Conservation (phyloP, 2,797 vertebrate species). For the Trichosurus vulpecula region DNA sequence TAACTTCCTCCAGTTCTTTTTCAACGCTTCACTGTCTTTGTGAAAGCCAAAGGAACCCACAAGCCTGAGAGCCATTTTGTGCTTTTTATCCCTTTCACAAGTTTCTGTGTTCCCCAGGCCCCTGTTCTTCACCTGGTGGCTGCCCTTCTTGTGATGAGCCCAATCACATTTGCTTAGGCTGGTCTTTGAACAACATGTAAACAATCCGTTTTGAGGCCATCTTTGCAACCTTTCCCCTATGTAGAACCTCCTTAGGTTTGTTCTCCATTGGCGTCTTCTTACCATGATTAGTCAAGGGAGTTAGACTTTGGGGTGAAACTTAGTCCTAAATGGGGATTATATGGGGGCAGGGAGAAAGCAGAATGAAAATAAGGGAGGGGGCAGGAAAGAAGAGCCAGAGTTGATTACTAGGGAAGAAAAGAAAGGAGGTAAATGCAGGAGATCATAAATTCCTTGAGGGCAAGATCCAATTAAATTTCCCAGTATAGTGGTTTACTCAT, state of each 20-base stretch:
- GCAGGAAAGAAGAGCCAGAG: neutral
- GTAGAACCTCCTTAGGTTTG: neutral
- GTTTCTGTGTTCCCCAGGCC: neutral
- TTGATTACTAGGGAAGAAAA: neutral
- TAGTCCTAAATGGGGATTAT: neutral
- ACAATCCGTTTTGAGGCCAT: neutral
- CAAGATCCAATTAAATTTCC: neutral
- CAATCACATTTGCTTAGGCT: neutral
- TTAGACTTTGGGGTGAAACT: neutral
- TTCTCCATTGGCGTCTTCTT: neutral
- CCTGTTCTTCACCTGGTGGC: neutral
- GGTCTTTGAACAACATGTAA: neutral
- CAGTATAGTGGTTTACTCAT: neutral
- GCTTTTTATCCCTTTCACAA: neutral
- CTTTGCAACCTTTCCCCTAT: neutral
- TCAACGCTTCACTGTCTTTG: neutral
- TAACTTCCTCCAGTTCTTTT: neutral
- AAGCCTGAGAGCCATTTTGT: neutral
- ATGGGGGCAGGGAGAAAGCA: neutral
- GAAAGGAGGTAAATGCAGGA: neutral
- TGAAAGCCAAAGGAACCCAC: neutral
- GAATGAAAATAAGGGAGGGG: neutral
- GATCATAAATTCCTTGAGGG: neutral
- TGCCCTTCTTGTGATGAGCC: neutral
- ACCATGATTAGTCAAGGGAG: neutral